Evolutionary conservation across 2,113 vertebrate genomes (phyloP).

Genomic region (Anguilla rostrata): DNA sequence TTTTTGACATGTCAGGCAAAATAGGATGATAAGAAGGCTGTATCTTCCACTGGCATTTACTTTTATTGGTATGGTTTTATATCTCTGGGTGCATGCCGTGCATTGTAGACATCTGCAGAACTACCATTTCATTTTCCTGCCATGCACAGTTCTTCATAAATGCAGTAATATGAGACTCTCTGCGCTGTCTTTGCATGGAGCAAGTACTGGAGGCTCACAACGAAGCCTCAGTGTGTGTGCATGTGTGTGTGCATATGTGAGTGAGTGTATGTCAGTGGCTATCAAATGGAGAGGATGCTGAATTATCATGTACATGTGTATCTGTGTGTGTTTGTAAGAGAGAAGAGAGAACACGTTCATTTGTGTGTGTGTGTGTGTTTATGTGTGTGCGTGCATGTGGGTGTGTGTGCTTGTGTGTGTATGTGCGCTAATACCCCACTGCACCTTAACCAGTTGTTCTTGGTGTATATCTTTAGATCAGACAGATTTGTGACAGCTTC

Average conservation of each 20-base stretch:
- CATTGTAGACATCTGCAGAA: background rate
- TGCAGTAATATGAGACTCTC: background rate
- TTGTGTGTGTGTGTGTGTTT: background rate
- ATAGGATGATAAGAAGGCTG: too few species aligned
- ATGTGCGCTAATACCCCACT: background rate
- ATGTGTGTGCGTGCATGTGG: background rate
- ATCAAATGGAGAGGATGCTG: too few species aligned
- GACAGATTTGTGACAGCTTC: background rate
- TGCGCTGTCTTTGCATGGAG: background rate
- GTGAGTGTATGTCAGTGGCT: background rate
- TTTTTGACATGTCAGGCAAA: background rate
- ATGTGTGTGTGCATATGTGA: background rate
- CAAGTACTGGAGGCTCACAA: background rate
- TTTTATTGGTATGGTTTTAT: too few species aligned
- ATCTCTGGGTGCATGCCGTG: too few species aligned
- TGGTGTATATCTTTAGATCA: background rate
- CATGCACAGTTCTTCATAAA: background rate
- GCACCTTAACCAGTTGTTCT: too few species aligned
- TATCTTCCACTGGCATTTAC: too few species aligned
- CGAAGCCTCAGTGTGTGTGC: background rate
- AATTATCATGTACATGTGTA: background rate
- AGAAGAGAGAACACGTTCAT: too few species aligned
- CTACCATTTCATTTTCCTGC: background rate
- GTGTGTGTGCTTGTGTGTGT: background rate
- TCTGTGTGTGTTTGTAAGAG: background rate